Conservation (phyloP, 30 jellyfish, hydroid and myxozoan genomes). For the Nemopilema nomurai region DNA sequence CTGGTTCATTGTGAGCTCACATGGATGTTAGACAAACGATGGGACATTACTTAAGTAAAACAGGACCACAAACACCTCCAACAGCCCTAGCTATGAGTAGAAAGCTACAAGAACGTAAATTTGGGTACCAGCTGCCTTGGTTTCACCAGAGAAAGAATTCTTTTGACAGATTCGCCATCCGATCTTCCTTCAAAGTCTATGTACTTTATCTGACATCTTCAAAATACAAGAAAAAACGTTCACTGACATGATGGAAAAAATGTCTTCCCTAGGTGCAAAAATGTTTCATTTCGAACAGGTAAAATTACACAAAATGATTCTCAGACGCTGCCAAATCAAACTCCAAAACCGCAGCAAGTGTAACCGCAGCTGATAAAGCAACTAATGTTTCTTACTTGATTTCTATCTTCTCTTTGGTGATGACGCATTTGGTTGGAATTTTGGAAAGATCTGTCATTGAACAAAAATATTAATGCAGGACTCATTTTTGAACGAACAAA, state of each 20-base stretch:
- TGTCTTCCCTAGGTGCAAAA: too few species aligned
- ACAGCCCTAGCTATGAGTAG: too few species aligned
- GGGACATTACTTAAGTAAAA: too few species aligned
- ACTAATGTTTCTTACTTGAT: slow-evolving; percentile 44
- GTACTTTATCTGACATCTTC: slow-evolving; percentile 83
- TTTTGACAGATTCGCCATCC: slow-evolving; percentile 94
- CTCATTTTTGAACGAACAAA: neutral
- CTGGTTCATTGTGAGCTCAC: too few species aligned
- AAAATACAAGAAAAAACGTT: neutral
- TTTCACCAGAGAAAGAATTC: slow-evolving; percentile 91
- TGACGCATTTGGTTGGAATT: slow-evolving; percentile 84
- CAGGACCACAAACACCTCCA: too few species aligned
- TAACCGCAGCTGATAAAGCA: neutral
- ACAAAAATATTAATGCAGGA: neutral
- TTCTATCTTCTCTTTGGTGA: slow-evolving; percentile 49
- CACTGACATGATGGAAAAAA: neutral
- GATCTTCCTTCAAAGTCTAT: slow-evolving; percentile 98
- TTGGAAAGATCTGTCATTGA: slow-evolving; percentile 29
- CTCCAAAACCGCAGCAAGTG: too few species aligned
- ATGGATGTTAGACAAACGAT: neutral
- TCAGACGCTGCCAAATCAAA: too few species aligned
- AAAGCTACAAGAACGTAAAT: too few species aligned
- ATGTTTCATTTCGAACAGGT: too few species aligned
- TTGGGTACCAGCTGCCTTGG: slow-evolving; percentile 87
- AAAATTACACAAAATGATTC: too few species aligned